These are phyloP conservation scores for Falco cherrug DNA, from an alignment of 2,797 vertebrate genomes.

Conservation along the genomic window DNA sequence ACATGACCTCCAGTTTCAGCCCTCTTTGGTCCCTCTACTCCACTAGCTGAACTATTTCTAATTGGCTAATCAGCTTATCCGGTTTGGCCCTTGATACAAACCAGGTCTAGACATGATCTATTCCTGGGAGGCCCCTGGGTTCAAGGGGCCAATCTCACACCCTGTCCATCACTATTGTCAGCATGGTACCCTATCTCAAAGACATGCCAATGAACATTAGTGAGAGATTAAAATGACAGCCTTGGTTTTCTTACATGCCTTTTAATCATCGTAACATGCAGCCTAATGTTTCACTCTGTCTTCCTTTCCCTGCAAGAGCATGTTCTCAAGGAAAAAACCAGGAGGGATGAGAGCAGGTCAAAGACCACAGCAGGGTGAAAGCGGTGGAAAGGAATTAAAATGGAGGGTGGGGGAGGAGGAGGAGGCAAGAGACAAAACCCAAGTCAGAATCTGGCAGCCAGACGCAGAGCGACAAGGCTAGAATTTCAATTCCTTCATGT, in stretches of 20 bases:
- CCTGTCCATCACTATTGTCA: slow-evolving; percentile 67
- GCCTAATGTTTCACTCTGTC: slow-evolving; percentile 70
- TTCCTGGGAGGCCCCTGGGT: slow-evolving; percentile 61
- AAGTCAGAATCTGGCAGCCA: slow-evolving; percentile 45
- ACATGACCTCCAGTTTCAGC: slow-evolving; percentile 57
- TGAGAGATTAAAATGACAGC: slow-evolving; percentile 63
- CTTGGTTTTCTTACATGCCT: slow-evolving; percentile 70
- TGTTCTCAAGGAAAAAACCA: slow-evolving; percentile 56
- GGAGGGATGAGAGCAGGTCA: slow-evolving; percentile 42
- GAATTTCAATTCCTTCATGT: slow-evolving; percentile 20
- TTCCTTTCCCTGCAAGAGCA: slow-evolving; percentile 40
- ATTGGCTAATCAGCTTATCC: slow-evolving; percentile 69
- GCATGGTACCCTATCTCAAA: slow-evolving; percentile 52
- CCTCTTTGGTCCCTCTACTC: slow-evolving; percentile 49
- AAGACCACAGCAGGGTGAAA: slow-evolving; percentile 43
- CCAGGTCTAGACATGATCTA: slow-evolving; percentile 71
- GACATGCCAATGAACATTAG: slow-evolving; percentile 61
- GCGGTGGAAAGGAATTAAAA: slow-evolving; percentile 16
- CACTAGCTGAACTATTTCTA: slow-evolving; percentile 65
- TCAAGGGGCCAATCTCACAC: slow-evolving; percentile 54
- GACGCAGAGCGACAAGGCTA: background rate
- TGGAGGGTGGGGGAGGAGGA: background rate
- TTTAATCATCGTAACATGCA: slow-evolving; percentile 71
- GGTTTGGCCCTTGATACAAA: slow-evolving; percentile 60
- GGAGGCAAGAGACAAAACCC: slow-evolving; percentile 8